A percentile compares a stretch with the other conserved stretches of the same genome.
Evolutionary conservation across 2,113 vertebrate genomes (phyloP).

Genomic region (Emydocephalus ijimae): DNA sequence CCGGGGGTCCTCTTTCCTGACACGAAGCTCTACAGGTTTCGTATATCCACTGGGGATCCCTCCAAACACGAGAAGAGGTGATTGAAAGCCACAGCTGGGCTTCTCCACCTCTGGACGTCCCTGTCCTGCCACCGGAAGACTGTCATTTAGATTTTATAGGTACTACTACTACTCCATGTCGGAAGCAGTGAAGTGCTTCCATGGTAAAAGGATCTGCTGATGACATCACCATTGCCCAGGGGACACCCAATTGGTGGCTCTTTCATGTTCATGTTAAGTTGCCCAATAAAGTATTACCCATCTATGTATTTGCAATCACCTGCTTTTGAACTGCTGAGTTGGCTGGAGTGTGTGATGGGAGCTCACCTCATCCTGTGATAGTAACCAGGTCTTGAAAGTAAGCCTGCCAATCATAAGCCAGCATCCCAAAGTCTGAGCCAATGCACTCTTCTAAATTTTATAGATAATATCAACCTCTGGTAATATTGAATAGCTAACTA

Average conservation of each 20-base stretch:
- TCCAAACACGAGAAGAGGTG: no score
- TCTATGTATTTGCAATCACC: background rate
- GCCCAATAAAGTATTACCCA: background rate
- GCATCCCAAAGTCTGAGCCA: background rate
- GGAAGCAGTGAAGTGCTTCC: background rate
- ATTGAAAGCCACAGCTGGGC: no score
- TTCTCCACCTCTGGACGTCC: no score
- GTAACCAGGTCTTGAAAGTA: background rate
- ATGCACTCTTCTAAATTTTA: background rate
- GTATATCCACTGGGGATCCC: no score
- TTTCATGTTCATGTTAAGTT: background rate
- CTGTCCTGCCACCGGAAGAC: no score
- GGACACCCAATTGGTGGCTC: background rate
- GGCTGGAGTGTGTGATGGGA: background rate
- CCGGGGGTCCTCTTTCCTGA: no score
- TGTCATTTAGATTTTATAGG: background rate
- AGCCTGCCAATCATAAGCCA: background rate
- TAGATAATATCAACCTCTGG: background rate
- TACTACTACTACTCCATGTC: background rate
- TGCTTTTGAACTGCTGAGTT: background rate
- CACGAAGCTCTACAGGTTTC: no score
- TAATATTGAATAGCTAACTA: no score
- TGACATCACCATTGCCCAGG: background rate
- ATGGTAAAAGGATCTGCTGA: background rate
- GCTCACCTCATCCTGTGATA: background rate